These are phyloP conservation scores for Episyrphus balteatus DNA, from an alignment of 1,140 invertebrate genomes.

Conservation along the genomic window DNA sequence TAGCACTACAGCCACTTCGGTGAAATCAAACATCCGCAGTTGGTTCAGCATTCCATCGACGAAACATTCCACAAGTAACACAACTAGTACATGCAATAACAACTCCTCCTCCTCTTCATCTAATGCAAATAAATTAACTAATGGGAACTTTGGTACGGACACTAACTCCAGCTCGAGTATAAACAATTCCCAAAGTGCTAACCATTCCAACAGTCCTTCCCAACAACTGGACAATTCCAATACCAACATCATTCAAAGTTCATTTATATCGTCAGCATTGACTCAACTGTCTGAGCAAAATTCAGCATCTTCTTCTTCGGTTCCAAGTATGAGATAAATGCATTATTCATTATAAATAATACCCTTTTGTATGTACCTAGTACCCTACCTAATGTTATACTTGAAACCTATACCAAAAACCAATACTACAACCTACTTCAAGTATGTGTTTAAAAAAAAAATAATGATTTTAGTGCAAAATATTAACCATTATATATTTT, in stretches of 20 bases:
- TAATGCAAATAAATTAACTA: neutral
- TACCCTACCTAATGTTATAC: neutral
- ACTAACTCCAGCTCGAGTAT: conserved; percentile 16
- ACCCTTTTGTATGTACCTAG: neutral
- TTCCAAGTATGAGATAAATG: conserved; percentile 2
- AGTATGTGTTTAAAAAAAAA: too few relatives aligned
- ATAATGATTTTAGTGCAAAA: too few relatives aligned
- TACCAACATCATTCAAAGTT: conserved; percentile 32
- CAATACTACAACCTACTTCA: too few relatives aligned
- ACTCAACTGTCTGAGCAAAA: conserved; percentile 7
- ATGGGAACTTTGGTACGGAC: conserved; percentile 32
- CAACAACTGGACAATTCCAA: conserved; percentile 12
- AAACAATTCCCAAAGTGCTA: conserved; percentile 7
- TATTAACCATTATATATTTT: too few relatives aligned
- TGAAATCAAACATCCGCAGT: conserved; percentile 11
- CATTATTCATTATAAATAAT: neutral
- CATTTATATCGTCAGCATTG: conserved; percentile 23
- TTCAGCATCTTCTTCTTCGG: conserved; percentile 1
- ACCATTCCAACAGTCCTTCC: conserved; percentile 1
- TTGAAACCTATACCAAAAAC: too few relatives aligned
- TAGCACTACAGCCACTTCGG: conserved; percentile 5
- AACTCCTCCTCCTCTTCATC: conserved; percentile 1
- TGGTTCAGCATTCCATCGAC: conserved; percentile 13
- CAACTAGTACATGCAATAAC: conserved; percentile 6
- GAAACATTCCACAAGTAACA: neutral